Conservation (phyloP, 2,888 invertebrate species). For the Sthenelais limicola region DNA sequence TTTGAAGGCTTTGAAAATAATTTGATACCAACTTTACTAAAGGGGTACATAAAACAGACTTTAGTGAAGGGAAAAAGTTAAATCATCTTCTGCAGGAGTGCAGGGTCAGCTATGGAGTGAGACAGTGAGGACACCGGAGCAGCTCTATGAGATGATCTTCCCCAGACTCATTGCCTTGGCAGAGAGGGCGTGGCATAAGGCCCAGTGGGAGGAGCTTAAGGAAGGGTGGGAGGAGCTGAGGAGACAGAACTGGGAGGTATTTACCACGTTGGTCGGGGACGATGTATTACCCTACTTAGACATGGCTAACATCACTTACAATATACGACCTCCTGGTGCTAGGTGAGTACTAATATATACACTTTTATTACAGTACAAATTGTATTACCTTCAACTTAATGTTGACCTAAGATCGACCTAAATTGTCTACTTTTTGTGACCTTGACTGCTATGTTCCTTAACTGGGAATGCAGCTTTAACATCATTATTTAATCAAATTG, state of each 20-base stretch:
- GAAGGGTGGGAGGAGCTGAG: conserved; percentile 48
- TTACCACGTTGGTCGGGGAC: conserved; percentile 61
- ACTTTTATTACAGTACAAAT: too few relatives aligned
- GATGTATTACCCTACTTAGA: conserved; percentile 64
- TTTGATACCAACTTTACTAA: too few relatives aligned
- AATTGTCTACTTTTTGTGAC: too few relatives aligned
- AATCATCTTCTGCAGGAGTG: too few relatives aligned
- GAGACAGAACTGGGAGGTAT: conserved; percentile 60
- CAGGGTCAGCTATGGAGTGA: conserved; percentile 53
- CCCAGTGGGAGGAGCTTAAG: conserved; percentile 62
- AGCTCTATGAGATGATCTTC: conserved; percentile 51
- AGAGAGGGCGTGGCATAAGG: conserved; percentile 54
- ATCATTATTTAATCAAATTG: too few relatives aligned
- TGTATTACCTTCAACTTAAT: too few relatives aligned
- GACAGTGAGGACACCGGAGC: conserved; percentile 45
- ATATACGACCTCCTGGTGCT: conserved; percentile 67
- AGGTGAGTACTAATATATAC: conserved; percentile 49
- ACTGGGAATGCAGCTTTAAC: too few relatives aligned
- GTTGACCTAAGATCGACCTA: too few relatives aligned
- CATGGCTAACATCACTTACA: conserved; percentile 57
- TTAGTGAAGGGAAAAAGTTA: too few relatives aligned
- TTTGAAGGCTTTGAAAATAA: too few relatives aligned
- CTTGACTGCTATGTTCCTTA: too few relatives aligned
- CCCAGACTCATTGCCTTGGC: conserved; percentile 54
- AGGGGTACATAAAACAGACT: too few relatives aligned